A percentile compares a stretch with the other conserved stretches of the same genome.
These are phyloP conservation scores for Huso huso DNA, from an alignment of 2,797 vertebrate species.

Conservation along the genomic window DNA sequence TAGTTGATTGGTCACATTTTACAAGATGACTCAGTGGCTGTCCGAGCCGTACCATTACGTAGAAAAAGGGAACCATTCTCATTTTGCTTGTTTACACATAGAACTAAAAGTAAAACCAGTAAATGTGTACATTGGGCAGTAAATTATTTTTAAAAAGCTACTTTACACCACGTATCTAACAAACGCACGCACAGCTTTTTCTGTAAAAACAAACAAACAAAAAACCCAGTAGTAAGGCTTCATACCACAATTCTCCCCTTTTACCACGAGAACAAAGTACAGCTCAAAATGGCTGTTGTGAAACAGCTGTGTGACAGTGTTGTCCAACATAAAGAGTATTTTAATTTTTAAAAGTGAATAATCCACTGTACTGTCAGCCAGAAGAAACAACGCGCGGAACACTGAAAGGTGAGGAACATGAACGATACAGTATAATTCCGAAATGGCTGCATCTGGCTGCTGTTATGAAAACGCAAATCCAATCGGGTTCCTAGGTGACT, in stretches of 20 bases:
- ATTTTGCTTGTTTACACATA: no score
- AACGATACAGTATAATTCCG: conserved; percentile 22
- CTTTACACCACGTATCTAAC: no score
- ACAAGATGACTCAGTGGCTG: conserved; percentile 24
- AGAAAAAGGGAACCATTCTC: conserved; percentile 18
- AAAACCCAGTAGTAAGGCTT: no score
- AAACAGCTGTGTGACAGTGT: conserved; percentile 53
- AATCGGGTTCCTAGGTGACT: conserved; percentile 34
- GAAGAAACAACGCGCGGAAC: conserved; percentile 26
- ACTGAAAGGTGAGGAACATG: conserved; percentile 43
- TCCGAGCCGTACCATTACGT: conserved; percentile 42
- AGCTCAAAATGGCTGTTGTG: conserved; percentile 62
- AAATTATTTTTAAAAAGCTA: no score
- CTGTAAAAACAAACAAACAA: no score
- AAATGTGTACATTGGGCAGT: no score
- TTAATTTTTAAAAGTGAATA: conserved; percentile 33
- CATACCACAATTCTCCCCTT: conserved; percentile 17
- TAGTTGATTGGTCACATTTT: conserved; percentile 46
- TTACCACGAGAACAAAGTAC: conserved; percentile 24
- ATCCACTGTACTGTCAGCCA: conserved; percentile 32
- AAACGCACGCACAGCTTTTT: no score
- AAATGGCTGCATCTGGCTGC: conserved; percentile 9
- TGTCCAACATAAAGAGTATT: conserved; percentile 32
- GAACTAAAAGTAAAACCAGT: no score
- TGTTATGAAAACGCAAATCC: conserved; percentile 21